Conservation (phyloP, 2,113 vertebrate genomes). For the Gymnarchus niloticus region DNA sequence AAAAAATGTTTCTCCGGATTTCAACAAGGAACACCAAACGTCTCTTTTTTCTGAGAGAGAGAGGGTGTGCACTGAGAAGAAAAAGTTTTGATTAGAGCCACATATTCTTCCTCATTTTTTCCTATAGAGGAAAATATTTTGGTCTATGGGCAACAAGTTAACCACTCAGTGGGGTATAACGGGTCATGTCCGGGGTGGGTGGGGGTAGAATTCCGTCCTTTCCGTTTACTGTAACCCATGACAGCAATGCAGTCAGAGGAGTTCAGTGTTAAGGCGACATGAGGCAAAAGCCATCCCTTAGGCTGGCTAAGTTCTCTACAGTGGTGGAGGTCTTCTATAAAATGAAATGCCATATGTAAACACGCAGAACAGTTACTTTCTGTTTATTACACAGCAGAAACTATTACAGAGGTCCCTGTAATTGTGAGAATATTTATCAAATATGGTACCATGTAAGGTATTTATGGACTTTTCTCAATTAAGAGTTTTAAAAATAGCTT, state of each 20-base stretch:
- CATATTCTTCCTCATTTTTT: constrained; percentile 35
- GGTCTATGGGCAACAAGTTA: constrained; percentile 57
- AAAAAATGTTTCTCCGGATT: constrained; percentile 27
- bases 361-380: background rate
- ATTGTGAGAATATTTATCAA: background rate
- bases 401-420: background rate
- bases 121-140: constrained; percentile 35
- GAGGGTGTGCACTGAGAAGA: constrained; percentile 26
- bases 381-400: too few species aligned
- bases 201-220: constrained; percentile 43
- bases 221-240: constrained; percentile 38
- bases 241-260: constrained; percentile 47
- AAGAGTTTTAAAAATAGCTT: background rate
- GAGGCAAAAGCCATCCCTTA: background rate
- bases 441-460: background rate
- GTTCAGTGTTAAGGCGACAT: background rate
- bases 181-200: constrained; percentile 36
- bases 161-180: constrained; percentile 51
- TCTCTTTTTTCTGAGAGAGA: constrained; percentile 37
- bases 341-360: background rate
- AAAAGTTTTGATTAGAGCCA: constrained; percentile 47
- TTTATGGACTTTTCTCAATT: background rate
- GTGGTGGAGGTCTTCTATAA: background rate
- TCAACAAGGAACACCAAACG: constrained; percentile 25
- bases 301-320: background rate